Evolutionary conservation across 2,888 invertebrate species (phyloP).

Genomic region (Beris morrisii): DNA sequence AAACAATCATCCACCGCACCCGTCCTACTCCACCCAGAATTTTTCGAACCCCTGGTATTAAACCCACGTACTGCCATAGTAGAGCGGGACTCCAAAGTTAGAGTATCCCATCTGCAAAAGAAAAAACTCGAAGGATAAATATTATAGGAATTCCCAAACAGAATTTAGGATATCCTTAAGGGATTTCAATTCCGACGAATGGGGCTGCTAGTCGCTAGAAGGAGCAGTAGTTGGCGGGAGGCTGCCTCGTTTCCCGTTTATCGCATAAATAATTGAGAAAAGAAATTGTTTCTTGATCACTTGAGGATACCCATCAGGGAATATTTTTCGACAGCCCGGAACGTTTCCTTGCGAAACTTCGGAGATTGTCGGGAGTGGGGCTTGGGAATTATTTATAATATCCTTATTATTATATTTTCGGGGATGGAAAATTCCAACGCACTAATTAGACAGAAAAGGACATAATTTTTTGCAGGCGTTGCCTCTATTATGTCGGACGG

Average conservation of each 20-base stretch:
- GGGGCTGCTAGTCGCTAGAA: background rate
- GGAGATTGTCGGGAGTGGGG: too few species aligned
- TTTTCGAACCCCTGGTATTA: background rate
- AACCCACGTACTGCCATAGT: background rate
- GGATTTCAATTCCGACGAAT: slow-evolving; percentile 23
- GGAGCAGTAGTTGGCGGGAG: background rate
- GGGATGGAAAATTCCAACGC: too few species aligned
- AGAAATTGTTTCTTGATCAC: slow-evolving; percentile 56
- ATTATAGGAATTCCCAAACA: slow-evolving; percentile 29
- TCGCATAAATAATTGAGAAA: slow-evolving; percentile 45
- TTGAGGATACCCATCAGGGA: slow-evolving; percentile 49
- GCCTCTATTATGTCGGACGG: too few species aligned
- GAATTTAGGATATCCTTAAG: slow-evolving; percentile 22
- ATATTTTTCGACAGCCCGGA: slow-evolving; percentile 1
- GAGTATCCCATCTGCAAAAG: slow-evolving; percentile 1
- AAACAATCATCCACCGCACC: slow-evolving; percentile 37
- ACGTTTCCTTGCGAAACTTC: too few species aligned
- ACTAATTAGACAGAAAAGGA: too few species aligned
- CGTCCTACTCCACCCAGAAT: background rate
- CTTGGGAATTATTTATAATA: too few species aligned
- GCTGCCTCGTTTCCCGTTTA: slow-evolving; percentile 40
- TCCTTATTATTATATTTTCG: too few species aligned
- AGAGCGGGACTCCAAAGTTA: background rate
- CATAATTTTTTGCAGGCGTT: too few species aligned
- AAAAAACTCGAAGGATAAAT: slow-evolving; percentile 21